A percentile compares a stretch with the other conserved stretches of the same genome.
These are phyloP conservation scores for Smutsia gigantea DNA, from an alignment of 2,797 vertebrate genomes.

Conservation along the genomic window DNA sequence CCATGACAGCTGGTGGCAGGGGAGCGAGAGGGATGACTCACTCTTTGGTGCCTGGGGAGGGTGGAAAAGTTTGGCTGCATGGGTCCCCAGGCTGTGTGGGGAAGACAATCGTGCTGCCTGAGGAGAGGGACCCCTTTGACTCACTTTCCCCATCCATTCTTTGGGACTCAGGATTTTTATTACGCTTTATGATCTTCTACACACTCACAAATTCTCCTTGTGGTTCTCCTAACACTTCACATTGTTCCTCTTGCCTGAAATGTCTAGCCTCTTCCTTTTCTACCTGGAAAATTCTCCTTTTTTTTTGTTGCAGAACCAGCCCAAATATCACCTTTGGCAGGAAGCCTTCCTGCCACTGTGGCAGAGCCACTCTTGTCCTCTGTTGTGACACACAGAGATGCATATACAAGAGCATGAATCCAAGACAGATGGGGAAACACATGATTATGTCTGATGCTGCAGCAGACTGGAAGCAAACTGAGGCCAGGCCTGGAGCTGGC, in stretches of 20 bases:
- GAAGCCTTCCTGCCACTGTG: background rate
- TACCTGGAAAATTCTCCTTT: background rate
- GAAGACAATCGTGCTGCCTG: background rate
- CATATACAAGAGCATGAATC: background rate
- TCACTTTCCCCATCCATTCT: background rate
- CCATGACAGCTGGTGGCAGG: slow-evolving; percentile 16
- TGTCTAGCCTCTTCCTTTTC: background rate
- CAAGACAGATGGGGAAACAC: background rate
- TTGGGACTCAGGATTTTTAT: background rate
- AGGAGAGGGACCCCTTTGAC: background rate
- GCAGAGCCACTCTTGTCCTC: background rate
- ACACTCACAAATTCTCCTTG: background rate
- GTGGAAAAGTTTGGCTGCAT: slow-evolving; percentile 47
- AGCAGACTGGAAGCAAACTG: background rate
- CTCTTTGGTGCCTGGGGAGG: background rate
- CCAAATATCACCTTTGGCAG: background rate
- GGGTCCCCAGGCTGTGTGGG: slow-evolving; percentile 15
- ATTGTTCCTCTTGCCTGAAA: background rate
- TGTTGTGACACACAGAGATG: background rate
- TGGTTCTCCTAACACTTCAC: background rate
- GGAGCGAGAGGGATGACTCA: slow-evolving; percentile 53
- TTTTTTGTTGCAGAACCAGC: background rate
- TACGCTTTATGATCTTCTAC: background rate
- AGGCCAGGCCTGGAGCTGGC: background rate
- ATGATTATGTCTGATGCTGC: background rate